These are phyloP conservation scores for Phlogophora meticulosa DNA, from an alignment of 2,888 invertebrate species.

Conservation along the genomic window DNA sequence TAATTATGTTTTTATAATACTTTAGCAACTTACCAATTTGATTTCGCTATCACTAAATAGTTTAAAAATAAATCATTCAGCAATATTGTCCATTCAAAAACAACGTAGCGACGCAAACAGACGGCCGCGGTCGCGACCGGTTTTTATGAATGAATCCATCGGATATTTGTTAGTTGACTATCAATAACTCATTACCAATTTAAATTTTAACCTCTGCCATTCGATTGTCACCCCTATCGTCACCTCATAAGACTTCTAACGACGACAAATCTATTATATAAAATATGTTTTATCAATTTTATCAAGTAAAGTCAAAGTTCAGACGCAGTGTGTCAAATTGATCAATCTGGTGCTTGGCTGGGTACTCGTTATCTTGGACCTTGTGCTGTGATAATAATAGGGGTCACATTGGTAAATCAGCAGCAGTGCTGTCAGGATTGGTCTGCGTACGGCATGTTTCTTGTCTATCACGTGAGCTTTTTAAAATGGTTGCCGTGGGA, in stretches of 20 bases:
- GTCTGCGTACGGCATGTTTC: constrained; percentile 41
- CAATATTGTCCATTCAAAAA: constrained; percentile 61
- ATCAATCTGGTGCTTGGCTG: constrained; percentile 57
- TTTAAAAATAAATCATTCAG: constrained; percentile 61
- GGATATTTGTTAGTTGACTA: constrained; percentile 65
- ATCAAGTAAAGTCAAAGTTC: constrained; percentile 73
- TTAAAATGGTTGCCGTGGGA: constrained; percentile 47
- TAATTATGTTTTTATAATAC: constrained; percentile 40
- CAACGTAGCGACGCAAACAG: constrained; percentile 63
- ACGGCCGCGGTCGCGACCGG: constrained; percentile 55
- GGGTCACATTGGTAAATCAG: constrained; percentile 60
- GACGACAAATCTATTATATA: constrained; percentile 35
- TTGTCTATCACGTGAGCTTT: constrained; percentile 41
- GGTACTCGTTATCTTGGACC: constrained; percentile 55
- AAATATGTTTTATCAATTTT: constrained; percentile 57
- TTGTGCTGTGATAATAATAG: constrained; percentile 57
- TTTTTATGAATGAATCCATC: constrained; percentile 73
- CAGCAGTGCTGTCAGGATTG: constrained; percentile 21
- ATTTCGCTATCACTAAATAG: constrained; percentile 47
- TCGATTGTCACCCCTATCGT: constrained; percentile 59
- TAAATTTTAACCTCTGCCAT: constrained; percentile 44
- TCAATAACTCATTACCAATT: constrained; percentile 66
- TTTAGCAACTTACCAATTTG: constrained; percentile 31
- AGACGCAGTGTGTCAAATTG: constrained; percentile 67
- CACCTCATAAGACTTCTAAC: constrained; percentile 45